phyloP scores from a whole-genome alignment of 2,888 invertebrate species.

The Eupeodes latifasciatus region DNA sequence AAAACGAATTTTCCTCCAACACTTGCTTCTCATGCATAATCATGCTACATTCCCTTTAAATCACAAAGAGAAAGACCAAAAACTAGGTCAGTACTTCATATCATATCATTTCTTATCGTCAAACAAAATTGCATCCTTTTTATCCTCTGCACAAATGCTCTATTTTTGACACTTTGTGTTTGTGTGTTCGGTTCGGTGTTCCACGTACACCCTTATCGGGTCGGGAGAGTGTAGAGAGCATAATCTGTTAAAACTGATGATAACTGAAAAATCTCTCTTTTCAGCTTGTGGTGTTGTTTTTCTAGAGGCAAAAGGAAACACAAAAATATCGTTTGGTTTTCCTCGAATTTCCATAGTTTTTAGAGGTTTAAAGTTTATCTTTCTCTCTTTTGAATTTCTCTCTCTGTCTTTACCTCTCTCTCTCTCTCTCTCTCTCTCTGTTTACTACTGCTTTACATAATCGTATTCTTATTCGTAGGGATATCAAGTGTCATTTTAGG shows the following conservation, averaged over 20 bases:
- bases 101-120: slow-evolving; percentile 75
- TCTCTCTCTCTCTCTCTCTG: slow-evolving; percentile 53
- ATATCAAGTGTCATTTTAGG: slow-evolving; percentile 54
- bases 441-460: slow-evolving; percentile 73
- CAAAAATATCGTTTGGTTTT: background rate
- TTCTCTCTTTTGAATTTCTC: background rate
- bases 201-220: slow-evolving; percentile 38
- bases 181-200: slow-evolving; percentile 18
- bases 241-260: slow-evolving; percentile 41
- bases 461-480: slow-evolving; percentile 59
- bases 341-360: background rate
- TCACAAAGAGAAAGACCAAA: slow-evolving; percentile 67
- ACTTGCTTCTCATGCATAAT: slow-evolving; percentile 65
- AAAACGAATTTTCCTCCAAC: slow-evolving; percentile 59
- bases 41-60: slow-evolving; percentile 74
- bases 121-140: slow-evolving; percentile 75
- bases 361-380: too few species aligned
- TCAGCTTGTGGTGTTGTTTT: background rate
- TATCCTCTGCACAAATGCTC: slow-evolving; percentile 70
- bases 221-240: slow-evolving; percentile 29
- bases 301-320: background rate
- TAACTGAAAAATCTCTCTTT: background rate
- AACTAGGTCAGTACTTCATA: slow-evolving; percentile 76
- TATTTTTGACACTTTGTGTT: slow-evolving; percentile 72
- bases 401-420: too few species aligned